Evolutionary conservation across 2,797 vertebrate species (phyloP).

Genomic region (Phoeniculus purpureus): DNA sequence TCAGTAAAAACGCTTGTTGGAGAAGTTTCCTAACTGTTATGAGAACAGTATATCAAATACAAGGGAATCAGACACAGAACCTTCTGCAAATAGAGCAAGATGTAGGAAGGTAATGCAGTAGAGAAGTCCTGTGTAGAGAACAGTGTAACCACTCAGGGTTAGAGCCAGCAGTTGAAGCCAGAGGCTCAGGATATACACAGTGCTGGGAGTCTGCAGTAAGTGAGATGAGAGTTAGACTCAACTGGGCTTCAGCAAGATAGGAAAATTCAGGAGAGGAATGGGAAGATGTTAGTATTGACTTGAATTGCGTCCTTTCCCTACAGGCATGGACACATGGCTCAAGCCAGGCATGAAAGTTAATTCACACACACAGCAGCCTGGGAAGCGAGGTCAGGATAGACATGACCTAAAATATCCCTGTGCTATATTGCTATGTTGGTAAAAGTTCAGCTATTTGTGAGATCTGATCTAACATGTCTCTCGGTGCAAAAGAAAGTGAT

Average conservation of each 20-base stretch:
- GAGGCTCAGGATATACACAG: not conserved
- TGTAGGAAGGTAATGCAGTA: not conserved
- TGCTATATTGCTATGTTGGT: not conserved
- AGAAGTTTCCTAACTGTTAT: not conserved
- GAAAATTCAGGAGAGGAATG: not conserved
- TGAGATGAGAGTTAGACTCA: not conserved
- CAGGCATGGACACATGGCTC: not conserved
- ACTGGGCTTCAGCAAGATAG: not conserved
- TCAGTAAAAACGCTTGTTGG: not conserved
- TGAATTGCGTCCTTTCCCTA: not conserved
- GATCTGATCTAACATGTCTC: not conserved
- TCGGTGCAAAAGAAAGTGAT: not conserved
- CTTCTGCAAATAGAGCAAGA: not conserved
- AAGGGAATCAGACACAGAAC: not conserved
- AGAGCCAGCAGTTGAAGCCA: not conserved
- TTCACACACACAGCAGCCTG: not conserved
- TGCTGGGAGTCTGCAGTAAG: not conserved
- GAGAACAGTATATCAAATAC: not conserved
- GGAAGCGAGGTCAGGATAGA: not conserved
- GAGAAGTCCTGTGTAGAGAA: not conserved
- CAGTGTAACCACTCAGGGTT: not conserved
- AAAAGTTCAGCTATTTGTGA: not conserved
- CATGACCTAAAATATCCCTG: not conserved
- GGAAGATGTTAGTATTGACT: not conserved
- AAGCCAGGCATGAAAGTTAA: not conserved